Conservation (phyloP, 2,797 vertebrate genomes). For the Myoxocephalus aenaeus region DNA sequence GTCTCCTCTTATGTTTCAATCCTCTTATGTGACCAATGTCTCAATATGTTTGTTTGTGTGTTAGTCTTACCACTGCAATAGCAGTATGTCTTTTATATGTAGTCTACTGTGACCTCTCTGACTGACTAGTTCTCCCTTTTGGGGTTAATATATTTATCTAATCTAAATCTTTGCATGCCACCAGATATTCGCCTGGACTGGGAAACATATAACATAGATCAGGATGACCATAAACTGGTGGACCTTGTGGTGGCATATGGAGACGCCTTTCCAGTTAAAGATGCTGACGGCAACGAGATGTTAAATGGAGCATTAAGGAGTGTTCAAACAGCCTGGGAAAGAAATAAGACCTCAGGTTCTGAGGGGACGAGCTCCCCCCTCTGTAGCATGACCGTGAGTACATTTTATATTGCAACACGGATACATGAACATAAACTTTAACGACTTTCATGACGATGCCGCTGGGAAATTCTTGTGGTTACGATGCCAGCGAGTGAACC, state of each 20-base stretch:
- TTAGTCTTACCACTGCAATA: not conserved
- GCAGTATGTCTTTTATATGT: not conserved
- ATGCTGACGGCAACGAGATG: constrained; percentile 80
- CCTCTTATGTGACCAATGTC: no score
- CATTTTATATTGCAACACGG: constrained; percentile 16
- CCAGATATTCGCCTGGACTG: constrained; percentile 94
- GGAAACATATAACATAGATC: constrained; percentile 86
- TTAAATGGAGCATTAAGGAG: constrained; percentile 33
- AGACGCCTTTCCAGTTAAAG: constrained; percentile 85
- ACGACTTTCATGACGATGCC: constrained; percentile 8
- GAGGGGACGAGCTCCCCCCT: constrained; percentile 57
- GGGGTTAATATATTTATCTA: not conserved
- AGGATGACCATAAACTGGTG: constrained; percentile 81
- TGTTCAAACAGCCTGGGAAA: constrained; percentile 45
- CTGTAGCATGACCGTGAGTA: constrained; percentile 75
- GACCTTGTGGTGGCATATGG: constrained; percentile 88
- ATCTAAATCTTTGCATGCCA: constrained; percentile 1
- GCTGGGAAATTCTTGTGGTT: constrained; percentile 14
- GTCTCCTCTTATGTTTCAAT: not conserved
- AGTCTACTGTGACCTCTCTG: not conserved
- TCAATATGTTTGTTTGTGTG: not conserved
- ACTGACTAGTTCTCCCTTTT: not conserved
- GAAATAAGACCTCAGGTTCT: constrained; percentile 58
- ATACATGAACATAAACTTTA: constrained; percentile 28
- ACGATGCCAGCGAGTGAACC: not conserved